Percentiles rank a stretch among this genome's conserved stretches.
Conservation (phyloP, 2,113 vertebrate species). For the Dicaeum eximium region DNA sequence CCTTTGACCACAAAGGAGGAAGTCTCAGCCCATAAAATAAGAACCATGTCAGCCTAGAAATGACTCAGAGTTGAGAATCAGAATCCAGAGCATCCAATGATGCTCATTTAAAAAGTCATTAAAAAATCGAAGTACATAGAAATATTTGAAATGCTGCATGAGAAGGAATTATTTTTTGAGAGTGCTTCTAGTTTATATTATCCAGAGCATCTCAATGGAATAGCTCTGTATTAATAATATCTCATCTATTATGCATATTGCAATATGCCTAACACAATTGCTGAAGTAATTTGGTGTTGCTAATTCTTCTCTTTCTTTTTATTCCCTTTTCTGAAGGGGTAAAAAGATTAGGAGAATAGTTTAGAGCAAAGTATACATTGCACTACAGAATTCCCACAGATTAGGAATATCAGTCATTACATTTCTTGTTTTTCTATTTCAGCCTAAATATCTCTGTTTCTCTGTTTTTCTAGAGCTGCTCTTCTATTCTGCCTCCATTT, state of each 20-base stretch:
- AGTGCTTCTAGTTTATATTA: conserved; percentile 11
- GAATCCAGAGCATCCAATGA: background rate
- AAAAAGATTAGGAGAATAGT: background rate
- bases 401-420: background rate
- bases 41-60: background rate
- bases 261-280: conserved; percentile 18
- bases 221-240: conserved; percentile 46
- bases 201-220: conserved; percentile 19
- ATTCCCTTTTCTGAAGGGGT: background rate
- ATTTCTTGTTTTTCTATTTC: background rate
- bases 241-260: conserved; percentile 62
- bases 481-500: background rate
- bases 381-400: background rate
- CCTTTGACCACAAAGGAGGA: background rate
- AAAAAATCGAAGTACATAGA: background rate
- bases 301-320: conserved; percentile 14
- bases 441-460: background rate
- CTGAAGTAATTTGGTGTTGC: conserved; percentile 30
- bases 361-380: background rate
- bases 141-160: background rate
- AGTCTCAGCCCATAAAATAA: background rate
- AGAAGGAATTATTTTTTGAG: background rate
- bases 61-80: background rate
- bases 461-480: background rate
- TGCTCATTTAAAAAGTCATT: background rate